Evolutionary conservation across 1,140 invertebrate genomes (phyloP), one percentile per base, ranked within the genome.

Genomic region (Zaprionus capensis): DNA sequence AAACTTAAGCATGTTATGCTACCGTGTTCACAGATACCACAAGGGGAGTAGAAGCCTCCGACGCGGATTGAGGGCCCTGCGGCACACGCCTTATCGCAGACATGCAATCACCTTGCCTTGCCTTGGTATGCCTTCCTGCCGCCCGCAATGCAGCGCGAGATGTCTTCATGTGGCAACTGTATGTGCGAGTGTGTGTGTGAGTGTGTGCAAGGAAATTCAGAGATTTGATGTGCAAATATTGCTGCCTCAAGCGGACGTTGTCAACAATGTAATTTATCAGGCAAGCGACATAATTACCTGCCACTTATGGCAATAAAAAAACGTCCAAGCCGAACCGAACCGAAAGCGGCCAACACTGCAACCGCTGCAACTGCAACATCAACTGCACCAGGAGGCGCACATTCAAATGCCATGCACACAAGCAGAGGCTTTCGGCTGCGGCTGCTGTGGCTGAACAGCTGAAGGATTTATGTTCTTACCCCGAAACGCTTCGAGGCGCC

Each of bases 241-340:
- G 72, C 5, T 49, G 62, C 72, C 61, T 36, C 56, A 51, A 66
- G 55, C 70, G 20, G 56, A 58, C 75, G 81, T 81, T 88, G 84
- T 90, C 85, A 79, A 85, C 85, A 90, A 91, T 84, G 91, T 91
- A 91, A 91, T 92, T 91, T 92, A 92, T 92, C 91, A 92, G 81
- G 81, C 67, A 80, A 86, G 85, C 84, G 91, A 92, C 91, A 92
- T 92, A 92, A 92, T 92, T 92, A 92, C 91, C 91, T 92, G 91
- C 91, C 91, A 88, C 91, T 92, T 92, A 84, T 85, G 83, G 86
- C 84, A 82, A 91, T 84, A 84, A 91, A 91, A 91, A 88, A 84
- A 73, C 64, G 64, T 53, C 56, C 57, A 58, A 63, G 63, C 58
- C 65, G 31, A 58, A 53, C 56, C 62, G 63, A 63, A 69, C 63